These are phyloP conservation scores for Scarus forsteni DNA, from an alignment of 2,797 vertebrate genomes.

Conservation along the genomic window DNA sequence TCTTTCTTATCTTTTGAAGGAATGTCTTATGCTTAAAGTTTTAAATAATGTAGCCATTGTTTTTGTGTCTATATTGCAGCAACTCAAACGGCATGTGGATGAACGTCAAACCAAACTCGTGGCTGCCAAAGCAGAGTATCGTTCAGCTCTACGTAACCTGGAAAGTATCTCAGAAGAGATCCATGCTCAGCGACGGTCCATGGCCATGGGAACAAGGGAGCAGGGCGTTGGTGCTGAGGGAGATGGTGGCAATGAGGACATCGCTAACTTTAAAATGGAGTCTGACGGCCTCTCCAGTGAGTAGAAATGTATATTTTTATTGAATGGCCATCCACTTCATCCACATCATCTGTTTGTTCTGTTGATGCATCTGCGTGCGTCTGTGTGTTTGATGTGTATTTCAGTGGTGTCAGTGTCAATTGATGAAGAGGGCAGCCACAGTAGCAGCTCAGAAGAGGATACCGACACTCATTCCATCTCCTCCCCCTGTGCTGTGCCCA, in stretches of 20 bases:
- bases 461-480: constrained; percentile 82
- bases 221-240: constrained; percentile 94
- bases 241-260: constrained; percentile 83
- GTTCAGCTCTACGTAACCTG: constrained; percentile 91
- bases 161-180: constrained; percentile 98
- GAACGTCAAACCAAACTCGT: constrained; percentile 92
- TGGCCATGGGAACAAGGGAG: constrained; percentile 91
- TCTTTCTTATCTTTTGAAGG: no score
- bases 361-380: constrained; percentile 62
- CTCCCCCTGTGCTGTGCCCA: constrained; percentile 80
- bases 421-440: constrained; percentile 90
- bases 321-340: not conserved
- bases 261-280: constrained; percentile 87
- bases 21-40: no score
- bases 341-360: constrained; percentile 1
- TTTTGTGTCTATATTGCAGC: constrained; percentile 73
- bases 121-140: constrained; percentile 92
- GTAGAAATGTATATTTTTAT: constrained; percentile 48
- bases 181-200: constrained; percentile 90
- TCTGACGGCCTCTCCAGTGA: constrained; percentile 92
- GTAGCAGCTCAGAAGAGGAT: constrained; percentile 90
- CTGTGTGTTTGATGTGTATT: constrained; percentile 65
- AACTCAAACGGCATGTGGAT: constrained; percentile 93
- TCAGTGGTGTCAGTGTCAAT: constrained; percentile 94
- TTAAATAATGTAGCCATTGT: no score